Evolutionary conservation across 1,140 invertebrate species (phyloP).

Genomic region (Aphaenogaster rudis): DNA sequence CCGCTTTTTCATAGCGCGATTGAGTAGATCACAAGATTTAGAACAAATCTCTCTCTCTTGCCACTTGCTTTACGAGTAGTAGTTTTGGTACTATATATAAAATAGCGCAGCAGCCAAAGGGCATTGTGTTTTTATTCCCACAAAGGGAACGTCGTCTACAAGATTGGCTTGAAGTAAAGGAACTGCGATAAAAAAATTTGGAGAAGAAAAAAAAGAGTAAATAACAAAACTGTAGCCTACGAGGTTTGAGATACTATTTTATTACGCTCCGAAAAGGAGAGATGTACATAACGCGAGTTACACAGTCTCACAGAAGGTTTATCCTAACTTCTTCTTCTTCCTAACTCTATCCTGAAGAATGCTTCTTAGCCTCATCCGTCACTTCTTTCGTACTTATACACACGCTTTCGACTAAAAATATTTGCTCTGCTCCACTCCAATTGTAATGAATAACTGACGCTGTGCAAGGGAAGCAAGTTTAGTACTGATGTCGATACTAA

Average conservation of each 20-base stretch:
- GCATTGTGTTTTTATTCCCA: not conserved
- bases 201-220: not conserved
- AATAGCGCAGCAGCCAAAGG: not conserved
- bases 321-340: slow-evolving; percentile 66
- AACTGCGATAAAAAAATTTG: not conserved
- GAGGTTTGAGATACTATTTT: slow-evolving; percentile 74
- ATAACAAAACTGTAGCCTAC: slow-evolving; percentile 60
- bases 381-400: slow-evolving; percentile 59
- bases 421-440: slow-evolving; percentile 50
- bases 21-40: slow-evolving; percentile 17
- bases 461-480: slow-evolving; percentile 52
- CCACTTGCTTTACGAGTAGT: slow-evolving; percentile 22
- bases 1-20: slow-evolving; percentile 74
- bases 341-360: slow-evolving; percentile 75
- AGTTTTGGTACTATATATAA: not conserved
- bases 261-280: slow-evolving; percentile 59
- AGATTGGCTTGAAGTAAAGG: slow-evolving; percentile 23
- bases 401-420: slow-evolving; percentile 48
- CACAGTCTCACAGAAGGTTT: slow-evolving; percentile 61
- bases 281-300: slow-evolving; percentile 63
- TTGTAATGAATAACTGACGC: slow-evolving; percentile 50
- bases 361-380: slow-evolving; percentile 66
- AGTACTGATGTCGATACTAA: slow-evolving; percentile 38
- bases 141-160: not conserved
- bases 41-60: not conserved